Conservation (phyloP, 2,888 invertebrate species). For the Lathronympha strigana region DNA sequence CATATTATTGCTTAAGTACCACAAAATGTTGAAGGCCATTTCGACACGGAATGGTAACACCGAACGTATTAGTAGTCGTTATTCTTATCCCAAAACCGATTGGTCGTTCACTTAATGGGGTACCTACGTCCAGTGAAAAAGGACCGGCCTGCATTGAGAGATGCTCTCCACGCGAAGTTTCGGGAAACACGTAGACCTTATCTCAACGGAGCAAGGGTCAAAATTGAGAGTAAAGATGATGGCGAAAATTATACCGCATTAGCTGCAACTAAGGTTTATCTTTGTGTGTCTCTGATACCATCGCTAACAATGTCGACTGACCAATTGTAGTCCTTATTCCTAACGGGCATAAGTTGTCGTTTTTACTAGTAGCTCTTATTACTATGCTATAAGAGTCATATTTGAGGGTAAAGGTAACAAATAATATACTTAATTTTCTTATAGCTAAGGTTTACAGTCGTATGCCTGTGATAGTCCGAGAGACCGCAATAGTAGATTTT, state of each 20-base stretch:
- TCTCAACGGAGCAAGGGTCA: not conserved
- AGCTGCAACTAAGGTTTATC: not conserved
- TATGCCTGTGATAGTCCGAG: not conserved
- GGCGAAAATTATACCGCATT: not conserved
- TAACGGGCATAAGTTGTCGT: too few relatives aligned
- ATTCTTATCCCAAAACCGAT: not conserved
- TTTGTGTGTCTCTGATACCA: not conserved
- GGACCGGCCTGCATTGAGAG: slow-evolving; percentile 6
- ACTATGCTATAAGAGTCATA: too few relatives aligned
- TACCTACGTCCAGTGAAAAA: slow-evolving; percentile 21
- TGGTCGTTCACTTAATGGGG: slow-evolving; percentile 10
- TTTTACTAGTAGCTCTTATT: too few relatives aligned
- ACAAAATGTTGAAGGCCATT: too few relatives aligned
- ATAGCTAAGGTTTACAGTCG: not conserved
- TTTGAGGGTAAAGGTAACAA: not conserved
- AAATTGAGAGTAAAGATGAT: not conserved
- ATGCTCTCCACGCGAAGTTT: not conserved
- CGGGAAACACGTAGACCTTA: not conserved
- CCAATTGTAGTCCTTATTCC: too few relatives aligned
- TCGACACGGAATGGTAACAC: too few relatives aligned
- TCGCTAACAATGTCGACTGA: too few relatives aligned
- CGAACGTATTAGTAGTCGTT: not conserved
- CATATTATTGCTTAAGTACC: too few relatives aligned
- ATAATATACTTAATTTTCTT: not conserved
- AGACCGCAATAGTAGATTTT: not conserved